Conservation (phyloP, 2,113 vertebrate species). For the Trogon melanurus region DNA sequence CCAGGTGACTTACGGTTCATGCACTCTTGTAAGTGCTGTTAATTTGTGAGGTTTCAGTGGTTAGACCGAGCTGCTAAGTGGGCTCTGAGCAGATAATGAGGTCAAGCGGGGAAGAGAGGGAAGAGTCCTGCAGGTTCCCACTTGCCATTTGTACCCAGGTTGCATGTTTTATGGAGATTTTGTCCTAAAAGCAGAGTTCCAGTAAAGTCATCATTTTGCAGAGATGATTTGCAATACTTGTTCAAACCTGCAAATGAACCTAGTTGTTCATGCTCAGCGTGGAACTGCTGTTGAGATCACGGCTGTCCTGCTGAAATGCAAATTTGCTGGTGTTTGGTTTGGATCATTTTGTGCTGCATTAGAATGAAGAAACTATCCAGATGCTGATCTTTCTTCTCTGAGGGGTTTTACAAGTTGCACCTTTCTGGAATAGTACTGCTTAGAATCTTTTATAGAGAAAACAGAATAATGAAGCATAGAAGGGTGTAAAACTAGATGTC, state of each 20-base stretch:
- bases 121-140: neutral
- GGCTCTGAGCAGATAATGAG: slow-evolving; percentile 48
- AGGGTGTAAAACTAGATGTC: neutral
- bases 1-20: slow-evolving; percentile 23
- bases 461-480: neutral
- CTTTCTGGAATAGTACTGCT: neutral
- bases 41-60: slow-evolving; percentile 53
- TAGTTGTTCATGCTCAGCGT: neutral
- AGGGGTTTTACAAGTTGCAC: neutral
- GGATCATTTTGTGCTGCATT: neutral
- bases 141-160: neutral
- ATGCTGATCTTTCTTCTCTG: neutral
- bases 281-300: neutral
- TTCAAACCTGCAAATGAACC: neutral
- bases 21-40: slow-evolving; percentile 22
- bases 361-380: neutral
- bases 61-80: slow-evolving; percentile 36
- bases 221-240: neutral
- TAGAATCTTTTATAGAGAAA: neutral
- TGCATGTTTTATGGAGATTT: neutral
- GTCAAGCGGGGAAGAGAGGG: slow-evolving; percentile 23
- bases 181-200: slow-evolving; percentile 2
- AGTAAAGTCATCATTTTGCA: neutral
- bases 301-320: neutral
- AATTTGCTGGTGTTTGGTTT: neutral